phyloP scores from a whole-genome alignment of 2,113 vertebrate species.

The Delphinus delphis region DNA sequence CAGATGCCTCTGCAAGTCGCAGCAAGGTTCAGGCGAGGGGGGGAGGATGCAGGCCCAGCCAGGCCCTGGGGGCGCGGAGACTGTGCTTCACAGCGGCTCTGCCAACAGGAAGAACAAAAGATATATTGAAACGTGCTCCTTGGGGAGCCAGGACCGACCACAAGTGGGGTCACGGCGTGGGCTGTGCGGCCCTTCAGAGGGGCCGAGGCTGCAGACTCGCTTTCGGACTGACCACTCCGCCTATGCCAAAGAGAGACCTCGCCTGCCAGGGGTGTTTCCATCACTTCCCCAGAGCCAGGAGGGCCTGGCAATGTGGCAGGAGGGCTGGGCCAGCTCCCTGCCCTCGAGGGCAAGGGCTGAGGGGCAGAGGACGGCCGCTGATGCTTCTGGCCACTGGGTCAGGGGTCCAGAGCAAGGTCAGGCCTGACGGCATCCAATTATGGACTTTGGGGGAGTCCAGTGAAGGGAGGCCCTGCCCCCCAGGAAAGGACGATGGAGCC shows the following conservation, averaged over 20 bases:
- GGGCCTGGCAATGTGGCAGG: not conserved
- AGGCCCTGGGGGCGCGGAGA: conserved; percentile 41
- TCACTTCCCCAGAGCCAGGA: not conserved
- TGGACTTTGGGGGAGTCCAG: not conserved
- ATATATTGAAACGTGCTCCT: not conserved
- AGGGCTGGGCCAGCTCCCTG: not conserved
- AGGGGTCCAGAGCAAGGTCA: not conserved
- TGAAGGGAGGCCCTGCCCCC: not conserved
- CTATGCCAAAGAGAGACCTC: not conserved
- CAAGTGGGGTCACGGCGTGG: not conserved
- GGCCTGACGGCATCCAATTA: not conserved
- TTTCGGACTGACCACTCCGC: not conserved
- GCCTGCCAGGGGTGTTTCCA: not conserved
- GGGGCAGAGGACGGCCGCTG: fast-evolving
- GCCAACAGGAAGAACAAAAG: conserved; percentile 56
- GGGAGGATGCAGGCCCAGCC: not conserved
- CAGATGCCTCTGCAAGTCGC: not conserved
- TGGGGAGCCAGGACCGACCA: not conserved
- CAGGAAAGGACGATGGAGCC: fast-evolving
- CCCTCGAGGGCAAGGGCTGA: not conserved
- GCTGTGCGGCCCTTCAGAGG: not conserved
- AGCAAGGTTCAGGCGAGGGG: not conserved
- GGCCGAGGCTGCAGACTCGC: not conserved
- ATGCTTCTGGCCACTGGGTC: not conserved
- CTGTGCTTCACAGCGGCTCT: not conserved